Conservation (phyloP, 2,797 vertebrate species). For the Cebuella pygmaea region DNA sequence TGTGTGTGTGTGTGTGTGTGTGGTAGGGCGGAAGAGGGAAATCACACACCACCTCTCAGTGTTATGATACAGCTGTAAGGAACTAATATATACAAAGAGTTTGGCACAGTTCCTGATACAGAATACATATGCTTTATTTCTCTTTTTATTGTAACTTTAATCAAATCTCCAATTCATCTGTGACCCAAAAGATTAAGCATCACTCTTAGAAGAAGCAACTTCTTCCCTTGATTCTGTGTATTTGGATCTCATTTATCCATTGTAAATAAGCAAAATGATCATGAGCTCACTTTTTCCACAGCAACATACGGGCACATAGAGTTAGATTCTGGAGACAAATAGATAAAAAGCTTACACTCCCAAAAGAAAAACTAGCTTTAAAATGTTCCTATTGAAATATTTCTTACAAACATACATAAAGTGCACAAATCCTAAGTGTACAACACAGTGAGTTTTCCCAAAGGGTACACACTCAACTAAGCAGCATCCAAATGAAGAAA, state of each 20-base stretch:
- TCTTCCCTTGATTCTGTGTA: not conserved
- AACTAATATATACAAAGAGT: not conserved
- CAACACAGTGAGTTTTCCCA: not conserved
- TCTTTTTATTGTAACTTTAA: slow-evolving; percentile 3
- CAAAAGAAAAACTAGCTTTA: not conserved
- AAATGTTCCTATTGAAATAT: not conserved
- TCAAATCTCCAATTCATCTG: not conserved
- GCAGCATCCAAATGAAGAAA: not conserved
- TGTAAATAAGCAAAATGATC: not conserved
- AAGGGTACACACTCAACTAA: not conserved
- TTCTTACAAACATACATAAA: not conserved
- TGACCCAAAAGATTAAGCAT: not conserved
- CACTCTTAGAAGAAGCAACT: not conserved
- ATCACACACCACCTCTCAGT: not conserved
- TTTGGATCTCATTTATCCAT: not conserved
- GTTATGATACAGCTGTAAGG: not conserved
- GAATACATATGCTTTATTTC: not conserved
- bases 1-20: too few relatives aligned
- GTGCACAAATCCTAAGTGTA: not conserved
- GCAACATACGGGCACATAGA: not conserved
- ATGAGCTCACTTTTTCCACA: not conserved
- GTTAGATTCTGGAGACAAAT: not conserved
- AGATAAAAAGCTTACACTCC: not conserved
- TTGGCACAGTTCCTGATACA: not conserved
- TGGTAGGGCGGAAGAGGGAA: too few relatives aligned